Conservation (phyloP, 1,140 invertebrate species). For the Tetranychus urticae region DNA sequence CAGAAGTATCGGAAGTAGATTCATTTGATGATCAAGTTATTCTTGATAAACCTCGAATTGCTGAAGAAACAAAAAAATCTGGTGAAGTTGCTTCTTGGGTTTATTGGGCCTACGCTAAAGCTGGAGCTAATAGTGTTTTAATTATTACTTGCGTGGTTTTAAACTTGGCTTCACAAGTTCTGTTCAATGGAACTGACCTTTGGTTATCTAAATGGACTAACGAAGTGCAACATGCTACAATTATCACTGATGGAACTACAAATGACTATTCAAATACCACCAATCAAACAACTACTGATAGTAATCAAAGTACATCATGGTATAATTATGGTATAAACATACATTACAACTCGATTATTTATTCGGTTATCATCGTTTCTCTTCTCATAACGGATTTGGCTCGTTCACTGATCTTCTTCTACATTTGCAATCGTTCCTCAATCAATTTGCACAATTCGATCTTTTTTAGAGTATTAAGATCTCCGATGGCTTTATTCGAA, state of each 20-base stretch:
- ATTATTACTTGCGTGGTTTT: not conserved
- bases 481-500: constrained; percentile 67
- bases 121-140: not conserved
- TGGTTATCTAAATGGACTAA: constrained; percentile 12
- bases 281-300: not conserved
- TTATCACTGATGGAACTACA: not conserved
- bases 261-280: not conserved
- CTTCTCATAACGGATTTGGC: constrained; percentile 21
- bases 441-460: constrained; percentile 53
- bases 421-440: constrained; percentile 49
- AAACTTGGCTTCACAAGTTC: constrained; percentile 7
- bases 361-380: constrained; percentile 13
- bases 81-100: constrained; percentile 10
- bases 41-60: not conserved
- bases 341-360: not conserved
- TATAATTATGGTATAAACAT: not conserved
- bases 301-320: not conserved
- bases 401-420: constrained; percentile 43
- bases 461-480: constrained; percentile 49
- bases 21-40: not conserved
- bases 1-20: not conserved
- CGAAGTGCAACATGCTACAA: not conserved
- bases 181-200: constrained; percentile 14
- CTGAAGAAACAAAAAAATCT: constrained; percentile 9
- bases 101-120: constrained; percentile 3